Conservation (phyloP, 2,113 vertebrate species). For the Catharus fuscescens region DNA sequence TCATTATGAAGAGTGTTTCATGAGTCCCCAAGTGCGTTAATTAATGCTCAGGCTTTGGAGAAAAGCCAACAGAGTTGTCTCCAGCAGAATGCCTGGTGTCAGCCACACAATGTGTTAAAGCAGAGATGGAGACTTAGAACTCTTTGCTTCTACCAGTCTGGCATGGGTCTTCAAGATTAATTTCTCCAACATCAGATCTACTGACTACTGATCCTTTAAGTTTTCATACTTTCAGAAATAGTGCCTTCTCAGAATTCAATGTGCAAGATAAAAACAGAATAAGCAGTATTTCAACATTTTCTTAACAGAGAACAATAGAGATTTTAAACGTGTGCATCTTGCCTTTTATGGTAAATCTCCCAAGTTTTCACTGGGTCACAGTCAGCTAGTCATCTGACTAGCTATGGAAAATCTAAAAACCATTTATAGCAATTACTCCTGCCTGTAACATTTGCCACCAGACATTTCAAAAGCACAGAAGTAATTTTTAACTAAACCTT, state of each 20-base stretch:
- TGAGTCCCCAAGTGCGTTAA: constrained; percentile 31
- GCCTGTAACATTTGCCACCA: background rate
- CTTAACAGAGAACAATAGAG: background rate
- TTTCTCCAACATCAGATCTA: background rate
- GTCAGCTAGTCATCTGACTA: background rate
- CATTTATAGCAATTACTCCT: background rate
- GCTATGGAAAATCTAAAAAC: background rate
- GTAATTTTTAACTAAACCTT: background rate
- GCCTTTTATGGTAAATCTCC: background rate
- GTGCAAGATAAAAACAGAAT: background rate
- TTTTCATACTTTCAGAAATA: background rate
- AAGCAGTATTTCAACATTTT: background rate
- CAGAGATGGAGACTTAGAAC: background rate
- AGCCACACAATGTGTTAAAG: background rate
- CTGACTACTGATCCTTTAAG: background rate
- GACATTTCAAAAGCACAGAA: background rate
- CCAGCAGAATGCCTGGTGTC: constrained; percentile 1
- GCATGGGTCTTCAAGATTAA: background rate
- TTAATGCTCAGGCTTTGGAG: constrained; percentile 53
- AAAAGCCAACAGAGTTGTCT: constrained; percentile 26
- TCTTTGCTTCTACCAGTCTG: background rate
- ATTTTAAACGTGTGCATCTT: background rate
- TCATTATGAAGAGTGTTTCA: constrained; percentile 47
- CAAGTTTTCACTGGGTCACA: background rate
- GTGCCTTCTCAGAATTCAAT: background rate